Percentiles rank a stretch among this genome's conserved stretches.
Conservation (phyloP, 2,113 vertebrate species). For the Phasianus colchicus region DNA sequence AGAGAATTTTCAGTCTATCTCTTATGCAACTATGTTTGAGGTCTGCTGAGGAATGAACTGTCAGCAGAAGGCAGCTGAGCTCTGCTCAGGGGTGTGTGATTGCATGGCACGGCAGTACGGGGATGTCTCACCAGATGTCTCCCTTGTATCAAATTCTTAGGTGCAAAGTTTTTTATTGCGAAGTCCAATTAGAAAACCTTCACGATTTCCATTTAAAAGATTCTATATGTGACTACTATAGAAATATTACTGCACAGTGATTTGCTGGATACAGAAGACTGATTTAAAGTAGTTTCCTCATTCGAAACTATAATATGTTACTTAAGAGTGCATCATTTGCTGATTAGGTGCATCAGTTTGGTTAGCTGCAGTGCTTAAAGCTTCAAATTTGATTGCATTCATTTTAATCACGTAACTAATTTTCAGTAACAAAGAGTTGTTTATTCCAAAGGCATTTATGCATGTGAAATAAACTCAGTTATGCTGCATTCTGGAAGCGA, state of each 20-base stretch:
- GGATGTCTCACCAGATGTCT: slow-evolving; percentile 62
- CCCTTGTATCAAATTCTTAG: slow-evolving; percentile 54
- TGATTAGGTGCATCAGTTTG: slow-evolving; percentile 53
- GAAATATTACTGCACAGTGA: not conserved
- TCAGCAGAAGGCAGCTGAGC: rapidly evolving
- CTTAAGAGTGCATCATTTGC: slow-evolving; percentile 51
- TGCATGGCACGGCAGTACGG: not conserved
- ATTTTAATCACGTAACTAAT: slow-evolving; percentile 67
- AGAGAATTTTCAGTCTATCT: rapidly evolving
- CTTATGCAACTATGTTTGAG: rapidly evolving
- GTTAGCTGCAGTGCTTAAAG: slow-evolving; percentile 53
- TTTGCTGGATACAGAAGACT: not conserved
- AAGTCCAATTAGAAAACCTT: not conserved
- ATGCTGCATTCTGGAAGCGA: not conserved
- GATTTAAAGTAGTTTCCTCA: slow-evolving; percentile 47
- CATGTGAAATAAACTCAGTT: slow-evolving; percentile 41
- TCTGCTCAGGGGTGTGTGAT: not conserved
- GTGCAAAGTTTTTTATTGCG: not conserved
- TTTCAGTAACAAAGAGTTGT: slow-evolving; percentile 56
- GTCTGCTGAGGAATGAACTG: not conserved
- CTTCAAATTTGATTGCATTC: slow-evolving; percentile 52
- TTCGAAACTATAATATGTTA: slow-evolving; percentile 63
- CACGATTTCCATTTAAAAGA: not conserved
- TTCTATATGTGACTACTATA: not conserved
- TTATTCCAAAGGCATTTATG: slow-evolving; percentile 53